These are phyloP conservation scores for Zaprionus vittiger DNA, from an alignment of 1,140 invertebrate genomes.

Conservation along the genomic window DNA sequence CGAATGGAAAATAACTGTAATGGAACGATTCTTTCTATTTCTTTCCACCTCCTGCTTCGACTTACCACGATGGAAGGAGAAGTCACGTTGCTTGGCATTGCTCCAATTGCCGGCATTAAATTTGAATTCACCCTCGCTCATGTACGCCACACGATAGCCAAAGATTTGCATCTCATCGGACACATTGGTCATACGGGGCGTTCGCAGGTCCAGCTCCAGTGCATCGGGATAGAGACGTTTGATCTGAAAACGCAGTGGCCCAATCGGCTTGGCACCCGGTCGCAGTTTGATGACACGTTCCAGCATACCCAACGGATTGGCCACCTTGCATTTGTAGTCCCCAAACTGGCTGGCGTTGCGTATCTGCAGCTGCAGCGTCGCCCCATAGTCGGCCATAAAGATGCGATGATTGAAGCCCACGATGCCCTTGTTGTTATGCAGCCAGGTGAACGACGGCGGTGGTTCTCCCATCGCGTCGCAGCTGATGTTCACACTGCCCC, in stretches of 20 bases:
- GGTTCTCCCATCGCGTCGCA: constrained; percentile 87
- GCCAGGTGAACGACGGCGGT: constrained; percentile 86
- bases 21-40: not conserved
- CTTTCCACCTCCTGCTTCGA: not conserved
- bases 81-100: constrained; percentile 73
- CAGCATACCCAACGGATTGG: constrained; percentile 85
- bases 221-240: constrained; percentile 73
- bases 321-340: constrained; percentile 86
- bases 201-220: constrained; percentile 84
- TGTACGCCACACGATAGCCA: constrained; percentile 79
- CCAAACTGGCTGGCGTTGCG: constrained; percentile 85
- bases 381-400: constrained; percentile 84
- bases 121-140: constrained; percentile 75
- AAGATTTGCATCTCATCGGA: constrained; percentile 80
- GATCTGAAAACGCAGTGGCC: constrained; percentile 82
- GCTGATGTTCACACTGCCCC: constrained; percentile 86
- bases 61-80: constrained; percentile 75
- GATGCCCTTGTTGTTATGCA: constrained; percentile 80
- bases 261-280: constrained; percentile 85
- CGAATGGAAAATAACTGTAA: not conserved
- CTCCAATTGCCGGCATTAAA: constrained; percentile 79
- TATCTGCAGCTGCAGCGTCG: constrained; percentile 85
- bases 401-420: constrained; percentile 79
- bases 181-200: constrained; percentile 63
- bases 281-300: constrained; percentile 85